These are phyloP conservation scores for Heliconius erato DNA, from an alignment of 2,888 invertebrate genomes.

Conservation along the genomic window DNA sequence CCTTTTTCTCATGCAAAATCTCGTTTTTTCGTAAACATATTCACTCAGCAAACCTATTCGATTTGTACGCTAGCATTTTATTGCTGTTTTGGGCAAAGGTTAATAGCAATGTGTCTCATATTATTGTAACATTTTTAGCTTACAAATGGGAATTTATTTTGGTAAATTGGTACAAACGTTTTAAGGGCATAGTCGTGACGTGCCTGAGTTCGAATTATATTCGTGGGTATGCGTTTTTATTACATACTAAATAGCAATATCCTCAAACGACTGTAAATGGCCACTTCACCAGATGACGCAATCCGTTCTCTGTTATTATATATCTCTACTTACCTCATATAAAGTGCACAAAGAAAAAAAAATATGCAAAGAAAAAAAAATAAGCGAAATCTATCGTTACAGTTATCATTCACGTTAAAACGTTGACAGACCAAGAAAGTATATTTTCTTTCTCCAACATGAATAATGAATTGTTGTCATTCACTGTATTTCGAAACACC, in stretches of 20 bases:
- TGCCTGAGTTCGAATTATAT: neutral
- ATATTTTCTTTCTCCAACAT: neutral
- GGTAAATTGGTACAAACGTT: neutral
- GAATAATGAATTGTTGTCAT: slow-evolving; percentile 3
- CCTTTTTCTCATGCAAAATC: slow-evolving; percentile 43
- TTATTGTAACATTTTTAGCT: slow-evolving; percentile 10
- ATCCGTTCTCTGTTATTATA: too few relatives aligned
- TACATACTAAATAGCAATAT: too few relatives aligned
- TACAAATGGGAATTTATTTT: neutral
- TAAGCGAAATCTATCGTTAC: neutral
- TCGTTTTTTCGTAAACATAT: slow-evolving; percentile 45
- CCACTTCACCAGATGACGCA: too few relatives aligned
- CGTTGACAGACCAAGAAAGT: neutral
- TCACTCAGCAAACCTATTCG: slow-evolving; percentile 34
- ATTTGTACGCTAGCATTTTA: slow-evolving; percentile 49
- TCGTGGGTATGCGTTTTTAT: neutral
- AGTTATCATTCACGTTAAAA: neutral
- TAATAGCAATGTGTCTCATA: slow-evolving; percentile 17
- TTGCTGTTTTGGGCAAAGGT: slow-evolving; percentile 43
- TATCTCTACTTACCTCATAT: too few relatives aligned
- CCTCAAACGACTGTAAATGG: too few relatives aligned
- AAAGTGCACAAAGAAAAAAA: neutral
- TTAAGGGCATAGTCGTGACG: neutral
- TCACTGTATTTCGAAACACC: neutral
- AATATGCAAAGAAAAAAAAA: neutral